Base-by-base conservation (phyloP, 2,797 vertebrate genomes). In the Crenichthys baileyi region DNA sequence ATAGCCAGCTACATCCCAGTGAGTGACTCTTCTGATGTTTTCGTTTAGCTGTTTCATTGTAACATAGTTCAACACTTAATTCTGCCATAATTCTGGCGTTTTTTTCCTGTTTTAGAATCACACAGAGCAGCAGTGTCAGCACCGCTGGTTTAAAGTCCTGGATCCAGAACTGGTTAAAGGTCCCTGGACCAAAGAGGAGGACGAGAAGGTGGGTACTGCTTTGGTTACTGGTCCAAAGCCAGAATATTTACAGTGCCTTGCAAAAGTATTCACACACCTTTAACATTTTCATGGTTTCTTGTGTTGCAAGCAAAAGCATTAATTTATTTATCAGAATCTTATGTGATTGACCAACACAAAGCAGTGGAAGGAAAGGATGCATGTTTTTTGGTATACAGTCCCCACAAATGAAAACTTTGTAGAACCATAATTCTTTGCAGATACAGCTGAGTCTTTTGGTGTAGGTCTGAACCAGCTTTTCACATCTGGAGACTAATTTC, bases 141-240 rank as follows among this genome's bases (percentile, higher is more conserved):
- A 99, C 86, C 96, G 98, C 0, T 99, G 98, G 98, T 96, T 96
- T 82, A 97, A 98, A 56, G 97, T 99, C 75, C 82, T 99, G 91
- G 98, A 99, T 82, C 98, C 98, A 84, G 97, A 98, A 71, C 92
- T 99, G 63, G 96, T 99, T 3, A 99, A 99, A 94, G 98, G 98
- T 6, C 97, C 98, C 0, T 99, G 98, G 98, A 99, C 98, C 39
- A 99, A 98, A 94, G 98, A 99, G 77, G 98, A 99, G 87, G 98
- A 99, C 84, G 97, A 99, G 82, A 99, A 97, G 96, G 98, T 99
- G 77, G 85, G 79, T 77, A 36, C 20, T 4, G 1, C 6, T 46
- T 58, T 13, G 39, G 16, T 13, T 22, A 29, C 16, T 13, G 26
- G 11, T 12, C 60, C 22, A 7, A 9, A 11, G 12, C 4, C 50